A percentile compares a stretch with the other conserved stretches of the same genome.
These are phyloP conservation scores for Falco peregrinus DNA, from an alignment of 2,797 vertebrate genomes.

Conservation along the genomic window DNA sequence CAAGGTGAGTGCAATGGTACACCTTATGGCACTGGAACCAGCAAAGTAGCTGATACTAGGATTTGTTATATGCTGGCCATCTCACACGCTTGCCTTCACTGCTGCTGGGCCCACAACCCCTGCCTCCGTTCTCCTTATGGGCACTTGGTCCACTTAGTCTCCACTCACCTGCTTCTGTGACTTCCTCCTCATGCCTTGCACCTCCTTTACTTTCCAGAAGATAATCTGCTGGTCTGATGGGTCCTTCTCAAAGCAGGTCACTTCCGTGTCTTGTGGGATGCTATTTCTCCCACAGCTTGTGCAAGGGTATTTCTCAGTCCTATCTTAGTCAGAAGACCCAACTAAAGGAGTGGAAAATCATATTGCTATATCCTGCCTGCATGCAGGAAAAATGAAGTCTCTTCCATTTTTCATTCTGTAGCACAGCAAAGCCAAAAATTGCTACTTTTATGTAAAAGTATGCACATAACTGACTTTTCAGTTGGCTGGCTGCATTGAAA, in stretches of 20 bases:
- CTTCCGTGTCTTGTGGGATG: background rate
- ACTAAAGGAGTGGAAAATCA: conserved; percentile 34
- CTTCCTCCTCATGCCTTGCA: background rate
- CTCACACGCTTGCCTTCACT: background rate
- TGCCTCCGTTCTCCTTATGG: fast-evolving
- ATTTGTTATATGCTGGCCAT: background rate
- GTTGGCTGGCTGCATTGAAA: conserved; percentile 14
- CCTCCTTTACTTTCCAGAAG: background rate
- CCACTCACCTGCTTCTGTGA: background rate
- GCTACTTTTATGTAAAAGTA: conserved; percentile 53
- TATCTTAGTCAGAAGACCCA: background rate
- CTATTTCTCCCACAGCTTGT: background rate
- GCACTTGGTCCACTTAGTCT: background rate
- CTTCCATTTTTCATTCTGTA: conserved; percentile 3
- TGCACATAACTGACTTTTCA: conserved; percentile 13
- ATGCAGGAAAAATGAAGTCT: conserved; percentile 1
- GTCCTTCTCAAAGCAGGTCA: background rate
- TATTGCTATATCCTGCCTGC: conserved; percentile 15
- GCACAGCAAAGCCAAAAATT: conserved; percentile 14
- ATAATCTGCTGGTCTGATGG: background rate
- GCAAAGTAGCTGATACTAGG: background rate
- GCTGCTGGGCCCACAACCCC: background rate
- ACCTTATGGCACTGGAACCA: background rate
- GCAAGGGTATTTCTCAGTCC: background rate
- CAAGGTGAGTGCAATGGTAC: background rate